Percentiles rank a stretch among this genome's conserved stretches.
Conservation (phyloP, 2,113 vertebrate genomes). For the Pimephales promelas region DNA sequence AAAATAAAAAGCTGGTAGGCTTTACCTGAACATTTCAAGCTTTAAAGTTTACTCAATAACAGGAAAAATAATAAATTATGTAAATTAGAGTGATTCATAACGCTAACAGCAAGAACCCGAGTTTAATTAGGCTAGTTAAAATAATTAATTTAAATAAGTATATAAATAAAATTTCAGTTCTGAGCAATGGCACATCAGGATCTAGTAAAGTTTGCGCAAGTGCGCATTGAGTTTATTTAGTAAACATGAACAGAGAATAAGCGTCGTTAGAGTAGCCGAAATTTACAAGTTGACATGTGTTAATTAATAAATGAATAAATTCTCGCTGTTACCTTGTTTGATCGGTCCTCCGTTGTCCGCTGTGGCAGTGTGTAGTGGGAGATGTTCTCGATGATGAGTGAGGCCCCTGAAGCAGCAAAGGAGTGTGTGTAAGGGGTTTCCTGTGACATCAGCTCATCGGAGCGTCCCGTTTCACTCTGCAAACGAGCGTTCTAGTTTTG, state of each 20-base stretch:
- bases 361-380: background rate
- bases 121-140: background rate
- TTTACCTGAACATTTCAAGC: background rate
- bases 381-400: constrained; percentile 3
- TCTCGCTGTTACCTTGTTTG: constrained; percentile 4
- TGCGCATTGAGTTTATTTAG: background rate
- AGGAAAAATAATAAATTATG: background rate
- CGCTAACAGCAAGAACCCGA: background rate
- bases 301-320: background rate
- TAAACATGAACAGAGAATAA: background rate
- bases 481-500: background rate
- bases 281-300: background rate
- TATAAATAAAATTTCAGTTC: background rate
- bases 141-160: background rate
- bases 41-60: background rate
- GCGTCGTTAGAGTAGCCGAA: background rate
- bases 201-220: constrained; percentile 7
- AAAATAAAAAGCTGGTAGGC: background rate
- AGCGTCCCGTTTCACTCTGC: background rate
- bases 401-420: background rate
- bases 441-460: constrained; percentile 38
- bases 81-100: background rate
- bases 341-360: background rate
- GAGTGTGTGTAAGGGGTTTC: constrained; percentile 5
- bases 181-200: background rate